phyloP scores from a whole-genome alignment of 2,797 vertebrate species.

The Sebastes melanostomus region DNA sequence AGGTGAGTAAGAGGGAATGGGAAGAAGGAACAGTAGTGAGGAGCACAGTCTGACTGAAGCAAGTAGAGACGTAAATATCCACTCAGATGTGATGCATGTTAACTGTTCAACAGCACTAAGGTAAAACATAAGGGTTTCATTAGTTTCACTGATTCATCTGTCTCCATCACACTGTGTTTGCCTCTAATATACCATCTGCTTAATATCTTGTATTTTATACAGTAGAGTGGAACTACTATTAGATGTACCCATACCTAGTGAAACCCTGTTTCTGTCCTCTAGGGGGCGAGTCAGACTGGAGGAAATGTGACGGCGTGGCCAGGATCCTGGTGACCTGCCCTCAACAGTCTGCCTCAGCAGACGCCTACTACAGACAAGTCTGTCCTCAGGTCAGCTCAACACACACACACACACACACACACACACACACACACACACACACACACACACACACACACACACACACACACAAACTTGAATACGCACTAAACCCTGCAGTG shows the following conservation, averaged over 20 bases:
- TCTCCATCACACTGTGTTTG: background rate
- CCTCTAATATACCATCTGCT: background rate
- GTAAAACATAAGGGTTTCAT: background rate
- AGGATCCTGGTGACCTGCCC: slow-evolving; percentile 91
- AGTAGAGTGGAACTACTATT: background rate
- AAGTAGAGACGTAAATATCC: background rate
- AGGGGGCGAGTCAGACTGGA: slow-evolving; percentile 92
- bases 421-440: background rate
- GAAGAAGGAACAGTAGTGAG: background rate
- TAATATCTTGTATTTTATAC: background rate
- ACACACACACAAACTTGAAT: background rate
- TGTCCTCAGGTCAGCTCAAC: slow-evolving; percentile 89
- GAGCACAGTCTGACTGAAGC: background rate
- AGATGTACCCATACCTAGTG: background rate
- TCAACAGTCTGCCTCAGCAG: slow-evolving; percentile 88
- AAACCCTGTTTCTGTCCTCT: slow-evolving; percentile 27
- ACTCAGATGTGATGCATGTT: background rate
- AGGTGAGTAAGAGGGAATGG: slow-evolving; percentile 74
- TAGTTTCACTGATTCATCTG: background rate
- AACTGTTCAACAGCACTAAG: background rate
- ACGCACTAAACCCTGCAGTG: background rate
- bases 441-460: no score
- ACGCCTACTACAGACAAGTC: slow-evolving; percentile 87
- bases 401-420: background rate
- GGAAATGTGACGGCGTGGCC: slow-evolving; percentile 89